Evolutionary conservation across 2,113 vertebrate genomes (phyloP).

Genomic region (Desmodus rotundus): DNA sequence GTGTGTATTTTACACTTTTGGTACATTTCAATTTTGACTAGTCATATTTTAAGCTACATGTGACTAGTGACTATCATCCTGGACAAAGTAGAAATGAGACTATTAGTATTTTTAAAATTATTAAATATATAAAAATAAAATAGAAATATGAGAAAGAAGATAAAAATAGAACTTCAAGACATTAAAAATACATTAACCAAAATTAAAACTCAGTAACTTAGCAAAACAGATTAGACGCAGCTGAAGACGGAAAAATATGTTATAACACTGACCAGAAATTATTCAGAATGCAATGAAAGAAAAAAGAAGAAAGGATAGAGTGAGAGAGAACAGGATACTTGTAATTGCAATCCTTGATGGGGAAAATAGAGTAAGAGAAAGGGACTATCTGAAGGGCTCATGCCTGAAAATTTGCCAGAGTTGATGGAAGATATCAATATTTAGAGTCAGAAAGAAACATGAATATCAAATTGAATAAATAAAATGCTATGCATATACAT

Average conservation of each 20-base stretch:
- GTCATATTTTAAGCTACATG: not conserved
- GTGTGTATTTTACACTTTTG: not conserved
- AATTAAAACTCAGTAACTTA: not conserved
- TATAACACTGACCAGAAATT: not conserved
- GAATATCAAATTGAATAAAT: not conserved
- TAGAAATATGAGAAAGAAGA: not conserved
- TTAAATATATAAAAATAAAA: not conserved
- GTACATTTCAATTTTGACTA: not conserved
- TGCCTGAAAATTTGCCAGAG: not conserved
- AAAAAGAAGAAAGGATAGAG: not conserved
- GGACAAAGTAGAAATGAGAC: not conserved
- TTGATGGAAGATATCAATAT: not conserved
- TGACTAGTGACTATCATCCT: not conserved
- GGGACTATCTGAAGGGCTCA: not conserved
- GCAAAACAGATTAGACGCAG: not conserved
- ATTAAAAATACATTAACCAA: not conserved
- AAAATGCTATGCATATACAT: not conserved
- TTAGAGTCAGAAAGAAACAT: not conserved
- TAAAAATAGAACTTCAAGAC: not conserved
- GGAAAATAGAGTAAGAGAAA: not conserved
- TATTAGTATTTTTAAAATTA: not conserved
- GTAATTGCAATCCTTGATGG: not conserved
- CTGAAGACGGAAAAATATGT: not conserved
- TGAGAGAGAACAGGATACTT: not conserved
- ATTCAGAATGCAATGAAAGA: not conserved